These are phyloP conservation scores for Urocitellus parryii DNA, from an alignment of 2,113 vertebrate genomes.

Conservation along the genomic window DNA sequence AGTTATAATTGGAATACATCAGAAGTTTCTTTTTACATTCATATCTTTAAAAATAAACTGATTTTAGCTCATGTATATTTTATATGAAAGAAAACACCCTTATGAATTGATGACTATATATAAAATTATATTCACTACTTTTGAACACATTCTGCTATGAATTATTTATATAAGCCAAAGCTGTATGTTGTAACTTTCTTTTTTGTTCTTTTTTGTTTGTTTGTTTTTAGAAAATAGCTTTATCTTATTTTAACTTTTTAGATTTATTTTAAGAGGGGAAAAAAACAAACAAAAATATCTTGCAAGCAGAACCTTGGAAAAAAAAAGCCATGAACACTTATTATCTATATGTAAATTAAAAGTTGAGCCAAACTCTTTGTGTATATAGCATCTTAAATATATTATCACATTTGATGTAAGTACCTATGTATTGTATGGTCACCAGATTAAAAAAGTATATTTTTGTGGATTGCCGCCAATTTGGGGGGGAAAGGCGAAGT, in stretches of 20 bases:
- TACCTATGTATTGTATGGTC: conserved; percentile 95
- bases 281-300: conserved; percentile 89
- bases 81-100: conserved; percentile 94
- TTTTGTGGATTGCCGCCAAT: conserved; percentile 99
- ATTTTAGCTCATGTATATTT: conserved; percentile 94
- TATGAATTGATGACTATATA: conserved; percentile 95
- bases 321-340: conserved; percentile 99
- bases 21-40: conserved; percentile 91
- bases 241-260: conserved; percentile 93
- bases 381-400: conserved; percentile 99
- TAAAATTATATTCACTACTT: conserved; percentile 93
- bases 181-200: conserved; percentile 94
- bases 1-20: conserved; percentile 93
- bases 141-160: conserved; percentile 96
- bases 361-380: conserved; percentile 98
- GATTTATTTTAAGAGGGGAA: conserved; percentile 92
- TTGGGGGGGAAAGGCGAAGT: conserved; percentile 94
- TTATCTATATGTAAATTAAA: conserved; percentile 96
- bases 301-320: conserved; percentile 96
- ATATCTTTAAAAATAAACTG: conserved; percentile 89
- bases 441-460: conserved; percentile 98
- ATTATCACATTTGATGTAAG: conserved; percentile 96
- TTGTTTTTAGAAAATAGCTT: conserved; percentile 92
- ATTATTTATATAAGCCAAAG: conserved; percentile 99
- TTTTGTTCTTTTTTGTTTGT: conserved; percentile 75